Evolutionary conservation across 2,888 invertebrate species (phyloP).

Genomic region (Panopea generosa): DNA sequence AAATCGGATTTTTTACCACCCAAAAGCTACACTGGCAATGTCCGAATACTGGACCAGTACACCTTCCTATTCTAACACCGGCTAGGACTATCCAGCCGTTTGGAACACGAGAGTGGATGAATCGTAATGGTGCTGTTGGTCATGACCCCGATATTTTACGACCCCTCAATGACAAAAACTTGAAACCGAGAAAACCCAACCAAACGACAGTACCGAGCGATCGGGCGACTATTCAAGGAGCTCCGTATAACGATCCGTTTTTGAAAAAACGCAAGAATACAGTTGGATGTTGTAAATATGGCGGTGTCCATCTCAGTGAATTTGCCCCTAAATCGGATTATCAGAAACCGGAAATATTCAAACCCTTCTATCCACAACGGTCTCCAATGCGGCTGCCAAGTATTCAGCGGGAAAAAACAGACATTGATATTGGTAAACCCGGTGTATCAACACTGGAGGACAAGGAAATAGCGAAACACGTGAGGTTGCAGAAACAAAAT

Average conservation of each 20-base stretch:
- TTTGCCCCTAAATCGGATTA: not conserved
- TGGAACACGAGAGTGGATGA: not conserved
- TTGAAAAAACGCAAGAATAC: conserved; percentile 7
- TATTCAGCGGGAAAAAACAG: conserved; percentile 26
- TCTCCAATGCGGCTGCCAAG: conserved; percentile 36
- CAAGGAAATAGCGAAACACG: not conserved
- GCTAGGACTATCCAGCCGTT: not conserved
- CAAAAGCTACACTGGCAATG: not conserved
- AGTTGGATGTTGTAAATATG: conserved; percentile 19
- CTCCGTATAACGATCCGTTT: conserved; percentile 15
- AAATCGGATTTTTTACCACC: conserved; percentile 31
- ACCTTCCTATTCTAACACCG: not conserved
- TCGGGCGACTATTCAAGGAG: conserved; percentile 11
- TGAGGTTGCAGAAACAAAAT: not conserved
- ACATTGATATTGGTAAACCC: not conserved
- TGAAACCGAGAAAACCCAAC: not conserved
- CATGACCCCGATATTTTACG: too few species aligned
- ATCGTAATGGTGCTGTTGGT: too few species aligned
- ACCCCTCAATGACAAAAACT: too few species aligned
- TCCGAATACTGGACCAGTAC: too few species aligned
- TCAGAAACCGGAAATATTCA: conserved; percentile 28
- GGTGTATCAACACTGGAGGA: not conserved
- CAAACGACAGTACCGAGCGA: not conserved
- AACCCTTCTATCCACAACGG: conserved; percentile 41
- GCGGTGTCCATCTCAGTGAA: conserved; percentile 8